Evolutionary conservation across 2,797 vertebrate genomes (phyloP).

Genomic region (Hydrocynus forskahlii): DNA sequence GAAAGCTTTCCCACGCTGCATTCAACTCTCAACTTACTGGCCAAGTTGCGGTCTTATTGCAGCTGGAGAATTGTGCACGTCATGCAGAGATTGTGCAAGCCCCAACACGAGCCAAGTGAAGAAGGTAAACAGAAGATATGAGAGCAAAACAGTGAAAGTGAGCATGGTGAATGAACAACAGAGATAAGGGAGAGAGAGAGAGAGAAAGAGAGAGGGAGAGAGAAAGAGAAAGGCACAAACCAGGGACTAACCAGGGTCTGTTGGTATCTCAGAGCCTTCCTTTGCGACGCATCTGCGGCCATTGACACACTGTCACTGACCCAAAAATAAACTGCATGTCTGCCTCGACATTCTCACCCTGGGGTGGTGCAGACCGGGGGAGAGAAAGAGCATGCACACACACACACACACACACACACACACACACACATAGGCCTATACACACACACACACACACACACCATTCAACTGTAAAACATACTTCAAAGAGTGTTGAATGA

Average conservation of each 20-base stretch:
- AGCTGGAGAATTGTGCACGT: conserved; percentile 22
- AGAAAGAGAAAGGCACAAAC: conserved; percentile 40
- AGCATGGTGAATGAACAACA: not conserved
- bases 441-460: conserved; percentile 21
- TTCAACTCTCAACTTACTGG: not conserved
- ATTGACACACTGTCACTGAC: conserved; percentile 86
- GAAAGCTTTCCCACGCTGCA: conserved; percentile 27
- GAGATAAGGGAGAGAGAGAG: not conserved
- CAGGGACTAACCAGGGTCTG: conserved; percentile 64
- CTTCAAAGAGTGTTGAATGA: not conserved
- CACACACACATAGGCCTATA: not conserved
- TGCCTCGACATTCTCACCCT: conserved; percentile 72
- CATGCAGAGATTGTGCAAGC: conserved; percentile 31
- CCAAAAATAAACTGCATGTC: conserved; percentile 76
- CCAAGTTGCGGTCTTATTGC: not conserved
- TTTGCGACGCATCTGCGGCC: conserved; percentile 88
- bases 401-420: not conserved
- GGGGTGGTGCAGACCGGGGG: conserved; percentile 61
- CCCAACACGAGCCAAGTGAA: not conserved
- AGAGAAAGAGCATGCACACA: conserved; percentile 46
- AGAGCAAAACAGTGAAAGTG: conserved; percentile 22
- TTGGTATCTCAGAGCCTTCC: conserved; percentile 88
- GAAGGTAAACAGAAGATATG: not conserved
- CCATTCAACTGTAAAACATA: not conserved
- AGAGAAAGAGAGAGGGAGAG: conserved; percentile 33